Base-by-base conservation (phyloP, 2,888 invertebrate genomes). In the Chloroclysta siterata region DNA sequence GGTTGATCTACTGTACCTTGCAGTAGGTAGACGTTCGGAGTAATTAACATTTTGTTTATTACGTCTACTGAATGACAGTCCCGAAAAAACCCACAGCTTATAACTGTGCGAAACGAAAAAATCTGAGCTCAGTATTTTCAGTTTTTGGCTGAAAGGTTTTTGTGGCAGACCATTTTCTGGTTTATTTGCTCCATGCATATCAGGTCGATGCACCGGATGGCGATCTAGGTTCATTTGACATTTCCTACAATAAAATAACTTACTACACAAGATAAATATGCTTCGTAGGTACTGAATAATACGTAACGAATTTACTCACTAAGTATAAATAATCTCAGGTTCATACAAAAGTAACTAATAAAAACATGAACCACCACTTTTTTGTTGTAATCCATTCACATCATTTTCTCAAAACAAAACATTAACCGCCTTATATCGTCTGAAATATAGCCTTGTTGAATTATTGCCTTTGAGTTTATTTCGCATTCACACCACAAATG, bases 371-470 rank as follows among this genome's bases (percentile, higher is more conserved):
- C 56, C 29, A 57, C 46, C 29, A 53, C 57, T 65, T 61, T 22
- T 46, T 50, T 42, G 42, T 47, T 50, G 48, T 50, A 46, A 53
- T 46, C 36, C 59, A 53, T 53, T 56, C 48, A 47, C 8, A 57
- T 58, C 14, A 42, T 50, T 58, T 58, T 54, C 51, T 55, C 36
- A 52, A 58, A 65, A 65, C 58, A 65, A 52, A 65, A 48, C 58
- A 52, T 51, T 51, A 58, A 46, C 36, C 51, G 51, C 44, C 58
- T 65, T 54, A 51, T 54, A 61, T 51, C 51, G 51, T 58, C 51
- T 61, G 61, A 65, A 57, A 65, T 54, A 61, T 58, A 53, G 58
- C 58, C 61, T 47, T 28, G 47, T 22, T 62, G 61, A 62, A 48
- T 58, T 61, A 58, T 58, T 54, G 46, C 54, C 61, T 46, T 47